Evolutionary conservation across 37 sponge, comb jelly and placozoan genomes (phyloP).

Genomic region (Theonella swinhoei): DNA sequence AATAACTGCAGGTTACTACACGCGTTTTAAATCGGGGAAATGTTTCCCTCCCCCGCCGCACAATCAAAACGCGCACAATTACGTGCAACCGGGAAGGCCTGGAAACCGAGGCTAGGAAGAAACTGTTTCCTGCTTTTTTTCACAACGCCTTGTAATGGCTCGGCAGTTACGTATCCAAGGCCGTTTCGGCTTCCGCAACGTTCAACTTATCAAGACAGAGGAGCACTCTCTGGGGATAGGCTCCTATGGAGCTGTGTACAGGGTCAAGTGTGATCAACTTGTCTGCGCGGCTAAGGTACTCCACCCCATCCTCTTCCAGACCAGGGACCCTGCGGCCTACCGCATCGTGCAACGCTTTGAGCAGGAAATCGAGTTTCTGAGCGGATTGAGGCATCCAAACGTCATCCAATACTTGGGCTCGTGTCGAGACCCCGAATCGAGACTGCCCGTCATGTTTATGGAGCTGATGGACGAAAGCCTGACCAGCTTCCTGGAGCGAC

Average conservation of each 20-base stretch:
- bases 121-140: background rate
- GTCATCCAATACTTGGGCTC: slow-evolving; percentile 40
- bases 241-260: background rate
- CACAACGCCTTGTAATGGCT: background rate
- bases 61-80: no score
- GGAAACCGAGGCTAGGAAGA: no score
- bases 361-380: slow-evolving; percentile 25
- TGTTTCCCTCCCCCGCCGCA: no score
- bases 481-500: slow-evolving; percentile 4
- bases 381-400: slow-evolving; percentile 20
- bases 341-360: background rate
- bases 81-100: no score
- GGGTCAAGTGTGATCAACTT: background rate
- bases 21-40: no score
- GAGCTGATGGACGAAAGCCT: slow-evolving; percentile 33
- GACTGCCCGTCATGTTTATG: slow-evolving; percentile 29
- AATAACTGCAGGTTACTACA: no score
- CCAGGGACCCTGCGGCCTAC: background rate
- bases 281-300: background rate
- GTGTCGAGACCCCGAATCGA: background rate
- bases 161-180: background rate
- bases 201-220: background rate
- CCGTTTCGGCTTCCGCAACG: background rate
- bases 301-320: slow-evolving; percentile 4
- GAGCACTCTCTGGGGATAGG: background rate